Conservation (phyloP, 2,797 vertebrate genomes). For the Emydoidea blandingii region DNA sequence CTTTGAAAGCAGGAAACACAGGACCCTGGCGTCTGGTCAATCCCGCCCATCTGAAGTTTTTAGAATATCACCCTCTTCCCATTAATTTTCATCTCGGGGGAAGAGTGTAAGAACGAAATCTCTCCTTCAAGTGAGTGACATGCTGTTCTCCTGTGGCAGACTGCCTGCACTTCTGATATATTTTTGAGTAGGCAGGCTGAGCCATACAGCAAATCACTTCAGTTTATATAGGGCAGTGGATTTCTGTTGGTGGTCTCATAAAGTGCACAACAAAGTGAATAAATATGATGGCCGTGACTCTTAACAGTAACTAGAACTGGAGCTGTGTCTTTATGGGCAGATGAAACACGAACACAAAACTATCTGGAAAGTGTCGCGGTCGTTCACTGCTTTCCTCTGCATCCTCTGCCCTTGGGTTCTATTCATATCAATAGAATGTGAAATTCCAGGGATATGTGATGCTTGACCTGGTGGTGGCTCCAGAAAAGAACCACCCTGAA, state of each 20-base stretch:
- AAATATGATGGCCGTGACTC: rapidly evolving
- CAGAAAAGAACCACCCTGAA: not conserved
- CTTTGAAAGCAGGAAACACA: not conserved
- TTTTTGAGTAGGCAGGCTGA: not conserved
- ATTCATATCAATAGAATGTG: rapidly evolving
- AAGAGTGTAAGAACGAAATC: not conserved
- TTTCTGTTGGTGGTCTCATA: rapidly evolving
- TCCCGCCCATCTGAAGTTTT: not conserved
- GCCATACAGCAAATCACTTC: not conserved
- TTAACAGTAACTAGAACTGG: rapidly evolving
- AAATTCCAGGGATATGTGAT: not conserved
- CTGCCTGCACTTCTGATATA: rapidly evolving
- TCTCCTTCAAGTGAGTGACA: rapidly evolving
- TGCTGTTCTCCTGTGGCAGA: not conserved
- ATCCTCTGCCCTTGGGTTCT: not conserved
- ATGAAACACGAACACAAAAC: rapidly evolving
- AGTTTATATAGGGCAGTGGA: rapidly evolving
- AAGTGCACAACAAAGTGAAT: rapidly evolving
- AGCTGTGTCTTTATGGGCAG: not conserved
- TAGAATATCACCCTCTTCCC: not conserved
- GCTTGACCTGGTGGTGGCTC: not conserved
- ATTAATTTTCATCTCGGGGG: not conserved
- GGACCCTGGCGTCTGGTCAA: rapidly evolving
- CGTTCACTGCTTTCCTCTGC: rapidly evolving
- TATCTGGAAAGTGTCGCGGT: not conserved